Conservation (phyloP, 2,888 invertebrate genomes). For the Phengaris alcon region DNA sequence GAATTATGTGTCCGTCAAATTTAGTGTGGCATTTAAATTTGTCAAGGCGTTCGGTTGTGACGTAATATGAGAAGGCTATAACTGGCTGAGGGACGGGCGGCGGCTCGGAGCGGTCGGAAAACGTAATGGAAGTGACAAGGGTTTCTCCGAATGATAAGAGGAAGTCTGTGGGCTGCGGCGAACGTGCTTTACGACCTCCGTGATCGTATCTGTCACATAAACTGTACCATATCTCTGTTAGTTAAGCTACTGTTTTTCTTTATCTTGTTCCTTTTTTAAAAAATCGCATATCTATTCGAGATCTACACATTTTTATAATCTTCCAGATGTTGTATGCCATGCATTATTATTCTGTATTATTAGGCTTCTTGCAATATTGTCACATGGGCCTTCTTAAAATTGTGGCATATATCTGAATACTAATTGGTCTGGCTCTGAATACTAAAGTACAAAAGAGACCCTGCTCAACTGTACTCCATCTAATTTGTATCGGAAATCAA, state of each 20-base stretch:
- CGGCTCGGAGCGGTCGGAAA: constrained; percentile 60
- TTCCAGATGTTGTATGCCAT: too few species aligned
- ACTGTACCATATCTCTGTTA: neutral
- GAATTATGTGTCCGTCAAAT: constrained; percentile 31
- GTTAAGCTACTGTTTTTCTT: neutral
- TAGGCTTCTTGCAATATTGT: too few species aligned
- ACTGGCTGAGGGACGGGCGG: constrained; percentile 66
- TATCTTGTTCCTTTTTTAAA: neutral
- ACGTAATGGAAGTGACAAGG: constrained; percentile 76
- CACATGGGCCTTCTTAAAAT: too few species aligned
- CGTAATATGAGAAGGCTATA: constrained; percentile 69
- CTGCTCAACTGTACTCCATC: too few species aligned
- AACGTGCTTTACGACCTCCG: constrained; percentile 62
- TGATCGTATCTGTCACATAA: constrained; percentile 54
- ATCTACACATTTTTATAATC: too few species aligned
- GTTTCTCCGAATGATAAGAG: constrained; percentile 71
- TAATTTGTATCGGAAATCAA: neutral
- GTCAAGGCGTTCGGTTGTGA: constrained; percentile 17
- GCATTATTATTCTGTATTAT: too few species aligned
- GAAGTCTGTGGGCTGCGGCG: constrained; percentile 62
- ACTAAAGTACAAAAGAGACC: too few species aligned
- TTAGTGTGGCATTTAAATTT: constrained; percentile 49
- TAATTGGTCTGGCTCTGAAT: too few species aligned
- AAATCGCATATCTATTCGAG: too few species aligned
- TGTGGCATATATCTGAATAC: too few species aligned